These are phyloP conservation scores for Solea senegalensis DNA, from an alignment of 2,113 vertebrate genomes.

Conservation along the genomic window DNA sequence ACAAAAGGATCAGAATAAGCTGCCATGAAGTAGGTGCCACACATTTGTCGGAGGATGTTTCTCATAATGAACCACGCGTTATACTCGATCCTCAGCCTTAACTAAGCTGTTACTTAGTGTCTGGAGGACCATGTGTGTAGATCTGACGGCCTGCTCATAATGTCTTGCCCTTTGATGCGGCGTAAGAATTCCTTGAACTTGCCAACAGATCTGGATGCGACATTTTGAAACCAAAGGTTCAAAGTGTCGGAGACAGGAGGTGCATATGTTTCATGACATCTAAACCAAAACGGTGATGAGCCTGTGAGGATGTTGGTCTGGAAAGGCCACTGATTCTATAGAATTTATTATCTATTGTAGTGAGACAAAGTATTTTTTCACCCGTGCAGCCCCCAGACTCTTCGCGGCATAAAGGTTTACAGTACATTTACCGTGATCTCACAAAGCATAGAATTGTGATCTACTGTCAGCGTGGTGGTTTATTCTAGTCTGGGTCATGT, in stretches of 20 bases:
- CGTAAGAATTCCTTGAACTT: conserved; percentile 34
- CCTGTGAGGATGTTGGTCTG: conserved; percentile 22
- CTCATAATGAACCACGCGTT: not conserved
- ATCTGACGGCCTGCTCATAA: not conserved
- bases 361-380: conserved; percentile 31
- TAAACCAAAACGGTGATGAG: not conserved
- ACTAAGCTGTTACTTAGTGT: conserved; percentile 24
- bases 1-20: conserved; percentile 25
- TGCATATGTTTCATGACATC: conserved; percentile 29
- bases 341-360: conserved; percentile 1
- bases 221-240: conserved; percentile 58
- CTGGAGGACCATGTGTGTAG: conserved; percentile 1
- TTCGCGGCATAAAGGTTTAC: conserved; percentile 40
- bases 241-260: conserved; percentile 25
- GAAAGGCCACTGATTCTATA: conserved; percentile 13
- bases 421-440: conserved; percentile 32
- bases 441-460: conserved; percentile 27
- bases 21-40: conserved; percentile 17
- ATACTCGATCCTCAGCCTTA: conserved; percentile 58
- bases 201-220: conserved; percentile 60
- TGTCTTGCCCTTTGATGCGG: conserved; percentile 1
- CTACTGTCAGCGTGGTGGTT: conserved; percentile 37
- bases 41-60: not conserved
- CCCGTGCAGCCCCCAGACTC: conserved; percentile 1
- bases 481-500: conserved; percentile 47